Evolutionary conservation across 2,113 vertebrate species (phyloP).

Genomic region (Dasyurus viverrinus): DNA sequence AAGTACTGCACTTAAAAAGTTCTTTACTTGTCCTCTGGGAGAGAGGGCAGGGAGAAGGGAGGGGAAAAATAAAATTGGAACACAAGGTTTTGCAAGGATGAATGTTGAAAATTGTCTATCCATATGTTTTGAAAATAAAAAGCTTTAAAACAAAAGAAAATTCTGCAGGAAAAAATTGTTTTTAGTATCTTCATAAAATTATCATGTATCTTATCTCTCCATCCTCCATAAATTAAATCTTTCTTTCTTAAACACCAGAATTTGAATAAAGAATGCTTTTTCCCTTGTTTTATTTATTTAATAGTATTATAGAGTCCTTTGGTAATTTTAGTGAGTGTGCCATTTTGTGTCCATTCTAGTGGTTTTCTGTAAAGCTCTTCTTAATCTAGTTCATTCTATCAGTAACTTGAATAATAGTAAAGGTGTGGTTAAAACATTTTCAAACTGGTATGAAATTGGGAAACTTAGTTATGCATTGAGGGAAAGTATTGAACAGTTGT

Average conservation of each 20-base stretch:
- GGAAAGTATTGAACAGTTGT: not conserved
- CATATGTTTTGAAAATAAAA: too few relatives aligned
- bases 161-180: not conserved
- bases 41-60: too few relatives aligned
- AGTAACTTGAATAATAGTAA: slow-evolving; percentile 11
- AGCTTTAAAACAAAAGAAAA: too few relatives aligned
- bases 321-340: not conserved
- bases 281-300: not conserved
- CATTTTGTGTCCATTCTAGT: not conserved
- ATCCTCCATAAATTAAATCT: not conserved
- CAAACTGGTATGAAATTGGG: not conserved
- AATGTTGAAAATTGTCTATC: too few relatives aligned
- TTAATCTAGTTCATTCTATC: not conserved
- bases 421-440: slow-evolving; percentile 23
- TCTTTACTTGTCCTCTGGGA: not conserved
- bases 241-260: slow-evolving; percentile 15
- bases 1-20: not conserved
- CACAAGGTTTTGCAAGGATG: too few relatives aligned
- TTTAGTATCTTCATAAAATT: not conserved
- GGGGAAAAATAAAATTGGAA: too few relatives aligned
- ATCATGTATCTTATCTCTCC: not conserved
- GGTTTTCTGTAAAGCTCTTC: not conserved
- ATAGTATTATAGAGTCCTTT: slow-evolving; percentile 27
- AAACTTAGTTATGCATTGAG: not conserved
- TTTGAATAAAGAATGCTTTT: not conserved